phyloP scores from a whole-genome alignment of 2,888 invertebrate genomes.

The Chironomus tentans region DNA sequence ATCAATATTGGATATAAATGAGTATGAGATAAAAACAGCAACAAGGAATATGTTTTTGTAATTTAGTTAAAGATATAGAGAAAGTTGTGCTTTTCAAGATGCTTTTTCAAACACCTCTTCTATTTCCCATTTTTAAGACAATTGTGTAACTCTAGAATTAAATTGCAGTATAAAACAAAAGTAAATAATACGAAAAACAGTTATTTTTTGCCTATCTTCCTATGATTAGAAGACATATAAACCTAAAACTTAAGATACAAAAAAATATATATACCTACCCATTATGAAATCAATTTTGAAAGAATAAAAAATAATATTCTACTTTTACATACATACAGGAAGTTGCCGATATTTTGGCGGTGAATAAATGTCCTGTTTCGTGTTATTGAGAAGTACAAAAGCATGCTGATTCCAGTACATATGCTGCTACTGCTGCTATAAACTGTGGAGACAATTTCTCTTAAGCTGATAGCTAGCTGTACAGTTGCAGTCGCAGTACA shows the following conservation, averaged over 20 bases:
- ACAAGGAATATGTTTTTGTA: no score
- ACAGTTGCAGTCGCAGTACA: conserved; percentile 4
- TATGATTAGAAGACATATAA: background rate
- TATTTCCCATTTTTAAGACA: background rate
- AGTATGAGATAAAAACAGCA: no score
- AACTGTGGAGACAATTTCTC: background rate
- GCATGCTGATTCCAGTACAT: conserved; percentile 6
- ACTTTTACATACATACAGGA: conserved; percentile 12
- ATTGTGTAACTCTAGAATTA: background rate
- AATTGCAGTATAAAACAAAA: background rate
- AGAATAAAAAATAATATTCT: conserved; percentile 11
- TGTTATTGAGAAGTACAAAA: background rate
- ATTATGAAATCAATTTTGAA: background rate
- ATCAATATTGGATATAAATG: no score
- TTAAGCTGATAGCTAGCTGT: background rate
- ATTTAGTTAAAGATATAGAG: no score
- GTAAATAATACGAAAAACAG: background rate
- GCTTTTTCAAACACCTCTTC: background rate
- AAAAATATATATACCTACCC: background rate
- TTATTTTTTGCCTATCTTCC: background rate
- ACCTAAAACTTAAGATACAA: background rate
- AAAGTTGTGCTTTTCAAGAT: no score
- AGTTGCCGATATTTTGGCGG: conserved; percentile 12
- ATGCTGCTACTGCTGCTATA: conserved; percentile 19
- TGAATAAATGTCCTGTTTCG: conserved; percentile 21